Evolutionary conservation across 2,888 invertebrate species (phyloP).

Genomic region (Drosophila hamatofila): DNA sequence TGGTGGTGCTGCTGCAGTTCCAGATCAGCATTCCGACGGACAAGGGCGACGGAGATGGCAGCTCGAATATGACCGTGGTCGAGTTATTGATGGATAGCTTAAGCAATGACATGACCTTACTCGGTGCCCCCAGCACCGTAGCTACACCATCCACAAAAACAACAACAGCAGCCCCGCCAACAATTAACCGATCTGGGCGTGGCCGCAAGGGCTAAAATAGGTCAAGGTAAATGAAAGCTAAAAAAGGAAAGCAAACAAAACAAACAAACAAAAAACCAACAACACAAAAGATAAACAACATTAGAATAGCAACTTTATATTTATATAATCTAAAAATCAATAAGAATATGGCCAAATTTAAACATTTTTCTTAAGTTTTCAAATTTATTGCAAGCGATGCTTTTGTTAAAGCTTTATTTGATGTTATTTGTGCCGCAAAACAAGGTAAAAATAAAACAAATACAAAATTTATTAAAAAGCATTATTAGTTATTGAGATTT

Average conservation of each 20-base stretch:
- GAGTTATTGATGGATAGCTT: conserved; percentile 69
- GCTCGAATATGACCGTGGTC: conserved; percentile 58
- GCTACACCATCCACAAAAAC: conserved; percentile 28
- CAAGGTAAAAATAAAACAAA: not conserved
- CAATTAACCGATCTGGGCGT: conserved; percentile 47
- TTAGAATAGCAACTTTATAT: conserved; percentile 25
- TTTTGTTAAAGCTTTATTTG: conserved; percentile 1
- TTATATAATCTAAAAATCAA: not conserved
- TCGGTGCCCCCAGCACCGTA: conserved; percentile 48
- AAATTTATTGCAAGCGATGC: not conserved
- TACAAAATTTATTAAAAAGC: not conserved
- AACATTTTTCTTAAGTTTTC: not conserved
- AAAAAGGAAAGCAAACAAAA: conserved; percentile 17
- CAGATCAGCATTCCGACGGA: conserved; percentile 90
- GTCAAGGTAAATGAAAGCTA: conserved; percentile 34
- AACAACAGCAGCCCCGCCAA: conserved; percentile 28
- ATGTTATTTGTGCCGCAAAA: conserved; percentile 12
- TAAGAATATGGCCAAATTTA: conserved; percentile 12
- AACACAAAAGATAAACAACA: conserved; percentile 20
- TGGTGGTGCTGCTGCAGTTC: conserved; percentile 90
- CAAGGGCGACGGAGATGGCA: conserved; percentile 54
- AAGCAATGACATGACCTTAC: conserved; percentile 63
- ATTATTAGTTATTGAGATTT: not conserved
- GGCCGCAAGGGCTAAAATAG: conserved; percentile 61
- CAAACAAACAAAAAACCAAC: conserved; percentile 17